These are phyloP conservation scores for Oscheius sp. DNA, from an alignment of 2,888 invertebrate genomes.

Conservation along the genomic window DNA sequence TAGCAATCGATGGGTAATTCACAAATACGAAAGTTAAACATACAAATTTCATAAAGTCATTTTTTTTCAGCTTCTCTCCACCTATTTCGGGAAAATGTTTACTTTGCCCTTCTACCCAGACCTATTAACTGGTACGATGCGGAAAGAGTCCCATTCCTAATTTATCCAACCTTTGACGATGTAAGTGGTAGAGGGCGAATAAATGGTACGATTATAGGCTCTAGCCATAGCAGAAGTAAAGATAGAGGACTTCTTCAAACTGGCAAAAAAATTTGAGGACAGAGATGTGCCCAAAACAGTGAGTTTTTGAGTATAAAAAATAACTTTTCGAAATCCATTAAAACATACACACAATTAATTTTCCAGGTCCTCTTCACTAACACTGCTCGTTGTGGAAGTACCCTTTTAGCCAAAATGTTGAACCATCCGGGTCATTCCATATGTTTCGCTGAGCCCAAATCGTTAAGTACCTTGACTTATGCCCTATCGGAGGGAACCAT, in stretches of 20 bases:
- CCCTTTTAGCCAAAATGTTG: slow-evolving; percentile 32
- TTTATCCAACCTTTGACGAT: slow-evolving; percentile 16
- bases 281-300: slow-evolving; percentile 6
- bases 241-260: slow-evolving; percentile 13
- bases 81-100: neutral
- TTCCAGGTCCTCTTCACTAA: slow-evolving; percentile 34
- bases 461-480: slow-evolving; percentile 13
- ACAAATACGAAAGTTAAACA: too few relatives aligned
- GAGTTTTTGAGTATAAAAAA: too few relatives aligned
- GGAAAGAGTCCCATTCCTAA: slow-evolving; percentile 23
- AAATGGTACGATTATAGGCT: too few relatives aligned
- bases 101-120: slow-evolving; percentile 21
- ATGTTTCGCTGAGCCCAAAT: slow-evolving; percentile 31
- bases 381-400: slow-evolving; percentile 34
- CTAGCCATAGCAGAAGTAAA: slow-evolving; percentile 25
- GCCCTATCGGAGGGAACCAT: neutral
- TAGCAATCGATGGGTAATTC: too few relatives aligned
- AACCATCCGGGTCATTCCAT: slow-evolving; percentile 4
- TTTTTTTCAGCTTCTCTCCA: too few relatives aligned
- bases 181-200: too few relatives aligned
- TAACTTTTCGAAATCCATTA: too few relatives aligned
- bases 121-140: slow-evolving; percentile 1
- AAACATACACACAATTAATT: neutral
- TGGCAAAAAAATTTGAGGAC: slow-evolving; percentile 10
- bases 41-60: too few relatives aligned